Base-by-base conservation (phyloP, 2,113 vertebrate species). In the Eolophus roseicapilla region DNA sequence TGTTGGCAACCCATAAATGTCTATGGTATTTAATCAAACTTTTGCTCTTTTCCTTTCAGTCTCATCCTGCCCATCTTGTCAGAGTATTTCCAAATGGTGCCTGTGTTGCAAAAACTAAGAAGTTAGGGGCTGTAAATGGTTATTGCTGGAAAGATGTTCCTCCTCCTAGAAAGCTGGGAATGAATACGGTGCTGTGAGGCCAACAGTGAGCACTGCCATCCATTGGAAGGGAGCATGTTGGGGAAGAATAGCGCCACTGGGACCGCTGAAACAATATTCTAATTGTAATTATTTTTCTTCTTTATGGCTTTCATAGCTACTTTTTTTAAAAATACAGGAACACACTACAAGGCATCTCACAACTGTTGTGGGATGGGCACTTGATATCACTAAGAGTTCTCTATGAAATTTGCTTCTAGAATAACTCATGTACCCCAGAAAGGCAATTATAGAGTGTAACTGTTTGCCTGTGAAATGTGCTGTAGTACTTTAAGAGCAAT, bases 361-460 rank as follows among this genome's bases (percentile, higher is more conserved):
- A 19, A 9, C 47, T 63, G 64, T 11, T 39, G 41, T 67, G 78
- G 33, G 41, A 31, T 15, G 69, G 46, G 17, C 46, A 12, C 25
- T 27, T 31, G 57, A 7, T 59, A 16, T 4, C 17, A 6, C 2
- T 1, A 7, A 19, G 8, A 29, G 13, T 31, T 53, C 27, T 21
- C 14, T 2, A 3, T 16, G 20, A 27, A 46, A 10, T 47, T 46
- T 49, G 25, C 18, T 67, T n/a, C 13, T 6, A n/a, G 14, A 13
- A 0, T 19, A 52, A 7, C 23, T 90, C 25, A 1, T 0, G 1
- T 7, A 24, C 20, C 9, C 1, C 47, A 11, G 44, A 2, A 37
- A 67, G 47, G n/a, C 28, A 14, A 0, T 1, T 6, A 2, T 0
- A 3, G 27, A 9, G 18, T 29, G 52, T 27, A 33, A 7, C 39